Percentiles rank a stretch among this genome's conserved stretches.
Conservation (phyloP, 2,888 invertebrate species). For the Eudasyphora cyanicolor region DNA sequence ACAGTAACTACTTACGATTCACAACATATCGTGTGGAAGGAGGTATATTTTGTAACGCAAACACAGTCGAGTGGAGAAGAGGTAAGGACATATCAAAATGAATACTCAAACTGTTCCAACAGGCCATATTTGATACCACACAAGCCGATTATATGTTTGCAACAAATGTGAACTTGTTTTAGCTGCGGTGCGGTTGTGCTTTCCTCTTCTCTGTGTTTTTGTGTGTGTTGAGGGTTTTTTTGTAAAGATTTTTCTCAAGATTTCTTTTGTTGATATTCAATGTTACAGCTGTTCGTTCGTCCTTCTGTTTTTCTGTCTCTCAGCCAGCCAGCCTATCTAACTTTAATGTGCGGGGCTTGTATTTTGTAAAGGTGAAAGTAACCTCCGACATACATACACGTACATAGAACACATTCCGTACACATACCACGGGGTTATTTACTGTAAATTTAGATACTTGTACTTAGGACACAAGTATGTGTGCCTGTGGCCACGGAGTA, state of each 20-base stretch:
- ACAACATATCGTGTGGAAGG: not conserved
- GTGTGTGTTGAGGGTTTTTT: slow-evolving; percentile 38
- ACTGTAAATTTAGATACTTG: slow-evolving; percentile 47
- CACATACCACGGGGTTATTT: slow-evolving; percentile 38
- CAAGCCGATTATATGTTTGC: slow-evolving; percentile 25
- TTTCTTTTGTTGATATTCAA: not conserved
- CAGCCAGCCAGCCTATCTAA: not conserved
- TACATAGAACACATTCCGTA: not conserved
- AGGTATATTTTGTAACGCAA: not conserved
- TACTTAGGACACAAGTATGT: slow-evolving; percentile 5
- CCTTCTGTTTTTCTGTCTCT: not conserved
- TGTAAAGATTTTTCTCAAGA: not conserved
- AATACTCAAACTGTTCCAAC: not conserved
- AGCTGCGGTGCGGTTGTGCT: not conserved
- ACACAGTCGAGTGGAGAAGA: not conserved
- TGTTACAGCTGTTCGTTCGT: not conserved
- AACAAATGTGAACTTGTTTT: not conserved
- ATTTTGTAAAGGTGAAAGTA: not conserved
- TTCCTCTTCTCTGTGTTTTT: not conserved
- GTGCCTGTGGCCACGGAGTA: not conserved
- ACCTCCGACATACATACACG: not conserved
- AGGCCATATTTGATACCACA: not conserved
- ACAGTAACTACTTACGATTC: slow-evolving; percentile 4
- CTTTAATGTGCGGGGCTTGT: not conserved
- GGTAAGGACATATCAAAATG: not conserved